Evolutionary conservation across 2,888 invertebrate species (phyloP).

Genomic region (Tiliacea citrago): DNA sequence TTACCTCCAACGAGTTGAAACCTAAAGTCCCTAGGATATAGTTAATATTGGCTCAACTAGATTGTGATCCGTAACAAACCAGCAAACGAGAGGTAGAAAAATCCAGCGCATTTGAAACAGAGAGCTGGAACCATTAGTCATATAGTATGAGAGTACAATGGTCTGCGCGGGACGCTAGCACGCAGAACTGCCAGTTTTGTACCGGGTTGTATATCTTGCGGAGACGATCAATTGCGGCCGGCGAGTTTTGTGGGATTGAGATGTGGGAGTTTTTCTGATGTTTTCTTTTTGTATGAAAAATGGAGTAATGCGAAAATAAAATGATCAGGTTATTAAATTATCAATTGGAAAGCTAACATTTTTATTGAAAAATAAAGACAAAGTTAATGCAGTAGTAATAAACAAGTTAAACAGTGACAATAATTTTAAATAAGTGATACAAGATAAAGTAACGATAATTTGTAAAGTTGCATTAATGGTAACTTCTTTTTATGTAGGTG

Average conservation of each 20-base stretch:
- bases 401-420: background rate
- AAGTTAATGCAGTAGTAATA: background rate
- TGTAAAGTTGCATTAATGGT: background rate
- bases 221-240: constrained; percentile 43
- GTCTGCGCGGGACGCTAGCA: constrained; percentile 42
- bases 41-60: background rate
- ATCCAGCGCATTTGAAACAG: constrained; percentile 18
- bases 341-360: background rate
- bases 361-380: background rate
- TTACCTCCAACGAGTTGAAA: too few species aligned
- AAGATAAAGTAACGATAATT: background rate
- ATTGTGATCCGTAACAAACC: background rate
- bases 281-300: background rate
- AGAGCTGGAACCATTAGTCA: constrained; percentile 46
- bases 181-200: constrained; percentile 57
- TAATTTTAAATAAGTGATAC: background rate
- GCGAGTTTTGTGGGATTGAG: constrained; percentile 13
- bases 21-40: too few species aligned
- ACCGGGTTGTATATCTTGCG: constrained; percentile 46
- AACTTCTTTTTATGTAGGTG: constrained; percentile 19
- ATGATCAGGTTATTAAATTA: background rate
- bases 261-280: background rate
- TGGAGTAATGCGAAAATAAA: background rate
- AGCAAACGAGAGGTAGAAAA: constrained; percentile 28
- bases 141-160: constrained; percentile 18